Conservation (phyloP, 2,888 invertebrate genomes). For the Anagyrus pseudococci region DNA sequence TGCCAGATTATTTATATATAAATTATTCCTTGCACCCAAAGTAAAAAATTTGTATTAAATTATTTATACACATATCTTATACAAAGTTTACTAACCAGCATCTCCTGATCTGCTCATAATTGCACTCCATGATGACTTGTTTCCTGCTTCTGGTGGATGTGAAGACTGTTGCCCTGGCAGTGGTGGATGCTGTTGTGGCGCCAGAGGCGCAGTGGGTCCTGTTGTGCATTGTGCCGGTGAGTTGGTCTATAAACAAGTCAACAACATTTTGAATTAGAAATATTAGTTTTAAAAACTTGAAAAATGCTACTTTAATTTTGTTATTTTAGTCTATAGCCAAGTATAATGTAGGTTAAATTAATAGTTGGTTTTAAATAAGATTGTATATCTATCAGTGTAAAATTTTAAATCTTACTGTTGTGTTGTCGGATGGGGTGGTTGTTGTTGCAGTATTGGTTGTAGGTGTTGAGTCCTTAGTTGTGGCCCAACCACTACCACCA, state of each 20-base stretch:
- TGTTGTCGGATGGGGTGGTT: constrained; percentile 55
- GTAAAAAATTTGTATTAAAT: constrained; percentile 17
- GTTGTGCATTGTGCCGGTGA: constrained; percentile 57
- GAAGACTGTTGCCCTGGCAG: constrained; percentile 56
- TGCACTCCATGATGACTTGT: constrained; percentile 61
- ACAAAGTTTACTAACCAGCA: constrained; percentile 46
- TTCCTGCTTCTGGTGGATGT: constrained; percentile 55
- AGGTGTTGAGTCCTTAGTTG: constrained; percentile 65
- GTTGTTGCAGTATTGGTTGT: constrained; percentile 57
- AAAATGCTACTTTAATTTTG: neutral
- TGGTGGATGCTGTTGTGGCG: constrained; percentile 53
- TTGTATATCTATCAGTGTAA: neutral
- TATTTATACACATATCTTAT: no score
- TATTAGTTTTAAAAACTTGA: neutral
- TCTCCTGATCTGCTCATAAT: constrained; percentile 62
- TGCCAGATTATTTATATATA: no score
- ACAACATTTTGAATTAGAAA: neutral
- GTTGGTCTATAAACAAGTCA: constrained; percentile 48
- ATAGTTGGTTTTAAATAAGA: constrained; percentile 4
- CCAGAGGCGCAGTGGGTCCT: constrained; percentile 50
- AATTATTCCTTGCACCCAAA: constrained; percentile 22
- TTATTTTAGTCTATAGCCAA: neutral
- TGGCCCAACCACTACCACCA: constrained; percentile 82
- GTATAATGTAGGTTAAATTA: constrained; percentile 1
- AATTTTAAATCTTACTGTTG: constrained; percentile 46